Evolutionary conservation across 2,888 invertebrate genomes (phyloP).

Genomic region (Ochlodes sylvanus): DNA sequence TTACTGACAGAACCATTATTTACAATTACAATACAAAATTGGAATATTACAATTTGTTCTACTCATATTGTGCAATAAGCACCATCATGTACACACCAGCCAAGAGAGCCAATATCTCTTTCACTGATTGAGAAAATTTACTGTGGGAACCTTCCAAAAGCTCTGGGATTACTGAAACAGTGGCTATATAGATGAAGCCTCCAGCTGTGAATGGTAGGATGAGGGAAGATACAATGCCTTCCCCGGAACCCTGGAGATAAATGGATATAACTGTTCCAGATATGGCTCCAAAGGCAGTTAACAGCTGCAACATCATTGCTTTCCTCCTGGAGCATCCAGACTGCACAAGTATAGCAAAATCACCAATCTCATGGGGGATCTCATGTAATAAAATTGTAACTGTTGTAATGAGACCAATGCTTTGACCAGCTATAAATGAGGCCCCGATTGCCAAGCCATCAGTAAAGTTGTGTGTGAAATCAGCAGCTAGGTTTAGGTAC

Average conservation of each 20-base stretch:
- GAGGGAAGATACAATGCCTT: constrained; percentile 91
- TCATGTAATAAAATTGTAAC: constrained; percentile 98
- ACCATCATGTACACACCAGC: constrained; percentile 98
- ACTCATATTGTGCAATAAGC: constrained; percentile 91
- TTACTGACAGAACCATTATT: constrained; percentile 43
- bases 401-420: constrained; percentile 95
- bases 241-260: constrained; percentile 89
- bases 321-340: constrained; percentile 97
- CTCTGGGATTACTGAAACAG: constrained; percentile 99
- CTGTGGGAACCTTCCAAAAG: constrained; percentile 94
- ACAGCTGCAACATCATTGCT: constrained; percentile 97
- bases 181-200: constrained; percentile 99
- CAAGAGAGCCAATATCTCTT: constrained; percentile 95
- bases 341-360: constrained; percentile 99
- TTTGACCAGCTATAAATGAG: constrained; percentile 96
- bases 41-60: constrained; percentile 40
- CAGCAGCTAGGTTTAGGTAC: constrained; percentile 98
- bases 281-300: constrained; percentile 97
- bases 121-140: constrained; percentile 94
- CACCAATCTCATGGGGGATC: constrained; percentile 99
- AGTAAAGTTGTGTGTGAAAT: constrained; percentile 99
- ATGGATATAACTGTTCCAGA: constrained; percentile 96
- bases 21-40: constrained; percentile 41
- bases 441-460: constrained; percentile 99
- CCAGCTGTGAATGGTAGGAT: constrained; percentile 99